Evolutionary conservation across 2,888 invertebrate species (phyloP), one percentile per base, ranked within the genome.

Genomic region (Dastarcus helophoroides): DNA sequence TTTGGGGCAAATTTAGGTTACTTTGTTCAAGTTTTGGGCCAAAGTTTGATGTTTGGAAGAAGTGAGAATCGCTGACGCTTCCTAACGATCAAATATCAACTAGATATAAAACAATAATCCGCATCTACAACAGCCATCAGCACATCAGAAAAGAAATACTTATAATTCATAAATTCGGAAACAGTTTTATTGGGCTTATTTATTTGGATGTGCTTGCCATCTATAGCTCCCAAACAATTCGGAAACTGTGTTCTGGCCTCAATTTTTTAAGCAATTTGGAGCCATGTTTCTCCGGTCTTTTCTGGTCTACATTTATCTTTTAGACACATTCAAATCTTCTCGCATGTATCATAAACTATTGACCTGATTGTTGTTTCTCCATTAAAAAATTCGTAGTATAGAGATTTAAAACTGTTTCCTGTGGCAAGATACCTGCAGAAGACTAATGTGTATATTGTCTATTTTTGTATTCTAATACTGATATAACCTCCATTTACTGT

Each of bases 161-260:
- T 40, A 22, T 46, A 43, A 29, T 46, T 44, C 16, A 34, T 37
- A 26, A 35, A 43, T 13, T 30, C 38, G 11, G 38, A 41, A 12
- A 38, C 42, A 26, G 32, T 37, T 17, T 13, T 16, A 12, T 26
- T 24, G 25, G 38, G 41, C 24, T 38, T 39, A 32, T 33, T 24
- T 32, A 42, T 35, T 17, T 17, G 16, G 7, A 44, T 35, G 22
- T 43, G 43, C 25, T 46, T 46, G 3, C 43, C 40, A 28, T 43
- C 44, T 6, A 44, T 29, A 10, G 39, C 31, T 5, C 43, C 43
- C n/a, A 41, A 12, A 25, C 38, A 43, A 27, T 43, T 34, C 14
- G 37, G 40, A 22, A 45, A 38, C 22, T 46, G 30, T 39, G 41
- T 41, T 29, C 31, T 41, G 35, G 26, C 31, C 26, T 42, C 30